Conservation (phyloP, 2,113 vertebrate species). For the Terrapene triunguis region DNA sequence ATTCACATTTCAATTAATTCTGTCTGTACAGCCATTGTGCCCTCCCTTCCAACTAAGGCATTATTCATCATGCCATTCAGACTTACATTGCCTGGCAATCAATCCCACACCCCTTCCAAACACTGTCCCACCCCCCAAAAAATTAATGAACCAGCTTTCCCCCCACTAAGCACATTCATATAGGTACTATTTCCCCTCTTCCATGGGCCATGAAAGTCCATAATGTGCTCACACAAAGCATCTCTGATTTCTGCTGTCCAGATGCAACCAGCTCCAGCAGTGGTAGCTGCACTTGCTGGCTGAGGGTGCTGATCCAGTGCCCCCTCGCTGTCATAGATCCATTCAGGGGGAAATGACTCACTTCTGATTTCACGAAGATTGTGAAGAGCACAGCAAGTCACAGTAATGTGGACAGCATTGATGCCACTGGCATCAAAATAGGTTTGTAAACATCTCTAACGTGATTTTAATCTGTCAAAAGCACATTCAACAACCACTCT, state of each 20-base stretch:
- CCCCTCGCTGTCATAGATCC: neutral
- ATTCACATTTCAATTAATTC: neutral
- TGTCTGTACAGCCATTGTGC: too few species aligned
- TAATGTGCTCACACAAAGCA: neutral
- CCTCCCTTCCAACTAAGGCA: too few species aligned
- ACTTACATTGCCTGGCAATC: too few species aligned
- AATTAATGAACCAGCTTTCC: too few species aligned
- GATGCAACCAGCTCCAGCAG: neutral
- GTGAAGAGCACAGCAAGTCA: neutral
- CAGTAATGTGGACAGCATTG: neutral
- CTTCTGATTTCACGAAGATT: neutral
- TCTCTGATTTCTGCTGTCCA: neutral
- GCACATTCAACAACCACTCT: too few species aligned
- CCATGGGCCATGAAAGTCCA: too few species aligned
- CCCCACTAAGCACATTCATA: too few species aligned
- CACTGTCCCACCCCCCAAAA: too few species aligned
- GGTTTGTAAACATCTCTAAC: neutral
- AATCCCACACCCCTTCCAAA: too few species aligned
- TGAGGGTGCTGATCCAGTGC: neutral
- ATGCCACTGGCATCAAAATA: neutral
- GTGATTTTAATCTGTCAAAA: neutral
- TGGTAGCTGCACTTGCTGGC: neutral
- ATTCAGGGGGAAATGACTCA: neutral
- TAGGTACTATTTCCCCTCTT: too few species aligned
- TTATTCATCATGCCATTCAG: too few species aligned